Percentiles rank a stretch among this genome's conserved stretches.
Evolutionary conservation across 2,797 vertebrate genomes (phyloP).

Genomic region (Synaphobranchus kaupii): DNA sequence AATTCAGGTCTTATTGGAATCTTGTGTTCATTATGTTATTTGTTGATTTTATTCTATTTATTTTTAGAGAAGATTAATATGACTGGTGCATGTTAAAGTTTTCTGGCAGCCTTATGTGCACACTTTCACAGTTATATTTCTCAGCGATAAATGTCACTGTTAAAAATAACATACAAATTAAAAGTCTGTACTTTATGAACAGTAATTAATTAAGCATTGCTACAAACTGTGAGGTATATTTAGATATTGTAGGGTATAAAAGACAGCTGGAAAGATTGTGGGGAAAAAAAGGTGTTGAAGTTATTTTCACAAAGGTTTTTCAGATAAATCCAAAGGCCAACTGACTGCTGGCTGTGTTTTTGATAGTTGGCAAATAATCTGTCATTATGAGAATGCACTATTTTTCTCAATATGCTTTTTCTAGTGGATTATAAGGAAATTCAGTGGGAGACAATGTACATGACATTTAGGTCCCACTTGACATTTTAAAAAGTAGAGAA

Average conservation of each 20-base stretch:
- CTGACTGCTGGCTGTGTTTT: not conserved
- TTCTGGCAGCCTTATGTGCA: not conserved
- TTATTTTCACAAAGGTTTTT: too few species aligned
- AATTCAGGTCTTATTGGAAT: not conserved
- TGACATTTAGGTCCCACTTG: conserved; percentile 10
- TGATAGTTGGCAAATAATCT: not conserved
- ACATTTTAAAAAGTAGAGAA: conserved; percentile 2
- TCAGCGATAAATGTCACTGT: not conserved
- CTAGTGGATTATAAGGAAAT: not conserved
- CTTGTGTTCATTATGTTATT: not conserved
- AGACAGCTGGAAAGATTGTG: not conserved
- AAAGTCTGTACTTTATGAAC: not conserved
- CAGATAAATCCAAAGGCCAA: not conserved
- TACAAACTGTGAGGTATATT: not conserved
- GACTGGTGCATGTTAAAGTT: not conserved
- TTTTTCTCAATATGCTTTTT: not conserved
- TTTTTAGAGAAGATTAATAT: not conserved
- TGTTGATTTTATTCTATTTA: not conserved
- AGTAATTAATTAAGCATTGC: not conserved
- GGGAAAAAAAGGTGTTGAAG: not conserved
- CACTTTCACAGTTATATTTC: not conserved
- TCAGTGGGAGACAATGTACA: not conserved
- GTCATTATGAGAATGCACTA: not conserved
- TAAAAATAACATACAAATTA: not conserved
- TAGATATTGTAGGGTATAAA: not conserved